Base-by-base conservation (phyloP, 2,113 vertebrate species). In the Callipepla californica region DNA sequence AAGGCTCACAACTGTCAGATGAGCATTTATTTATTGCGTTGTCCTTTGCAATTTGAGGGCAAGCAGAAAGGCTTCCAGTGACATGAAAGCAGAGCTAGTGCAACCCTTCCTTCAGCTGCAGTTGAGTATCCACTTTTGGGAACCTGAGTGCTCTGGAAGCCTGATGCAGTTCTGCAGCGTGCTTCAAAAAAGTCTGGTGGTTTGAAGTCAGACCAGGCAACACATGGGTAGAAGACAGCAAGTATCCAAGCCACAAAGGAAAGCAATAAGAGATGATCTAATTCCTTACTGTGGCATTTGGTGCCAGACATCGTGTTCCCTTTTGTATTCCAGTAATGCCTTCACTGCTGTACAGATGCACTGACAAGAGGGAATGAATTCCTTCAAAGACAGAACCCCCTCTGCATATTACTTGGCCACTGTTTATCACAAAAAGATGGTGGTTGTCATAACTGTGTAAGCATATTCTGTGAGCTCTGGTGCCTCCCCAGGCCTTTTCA, bases 1-100 rank as follows among this genome's bases (percentile, higher is more conserved):
- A 84, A 90, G 89, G 79, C 59, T 90, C 63, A 57, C 72, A 36
- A 69, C 81, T 73, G 45, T 67, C 89, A 88, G 50, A 77, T 86
- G 67, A 36, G 50, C 87, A 7, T 38, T 87, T 83, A 57, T 93
- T 96, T 91, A 85, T 85, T 90, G 55, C 34, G 6, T 28, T 93
- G 57, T 11, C 61, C 92, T 93, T 85, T 95, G 73, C 36, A 25
- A 32, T 21, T 15, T 3, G 26, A 90, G 65, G 68, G 82, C 42
- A 73, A 55, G 68, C 36, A 57, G 36, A 73, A 76, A 28, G 63
- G 23, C 11, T 44, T 91, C 59, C 82, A 69, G 0, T 25, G 47
- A 50, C 80, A 73, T 51, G 50, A 80, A 73, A 44, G 82, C 34
- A 78, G 76, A 59, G 80, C 61, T 26, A 8, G 74, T 90, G 66